Percentiles rank a stretch among this genome's conserved stretches.
Conservation (phyloP, 92 coral and sea anemone species). For the Zoanthus sansibaricus region DNA sequence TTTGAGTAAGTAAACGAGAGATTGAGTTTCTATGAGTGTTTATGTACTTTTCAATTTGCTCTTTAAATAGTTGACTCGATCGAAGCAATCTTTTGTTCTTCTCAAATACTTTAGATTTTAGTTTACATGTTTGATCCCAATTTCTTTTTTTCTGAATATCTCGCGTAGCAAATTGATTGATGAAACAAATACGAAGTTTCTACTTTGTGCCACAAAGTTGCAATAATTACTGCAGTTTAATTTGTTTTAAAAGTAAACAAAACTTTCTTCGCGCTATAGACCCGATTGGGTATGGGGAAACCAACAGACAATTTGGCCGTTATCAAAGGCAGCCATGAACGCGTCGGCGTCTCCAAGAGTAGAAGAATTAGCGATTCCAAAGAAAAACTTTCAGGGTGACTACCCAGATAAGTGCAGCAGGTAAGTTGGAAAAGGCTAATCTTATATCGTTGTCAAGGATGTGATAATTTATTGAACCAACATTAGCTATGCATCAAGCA, state of each 20-base stretch:
- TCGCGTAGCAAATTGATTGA: background rate
- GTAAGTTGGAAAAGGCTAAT: slow-evolving; percentile 55
- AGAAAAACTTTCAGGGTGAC: slow-evolving; percentile 79
- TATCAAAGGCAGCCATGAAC: slow-evolving; percentile 69
- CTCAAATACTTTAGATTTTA: no score
- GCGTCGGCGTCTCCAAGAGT: slow-evolving; percentile 76
- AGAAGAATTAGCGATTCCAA: slow-evolving; percentile 82
- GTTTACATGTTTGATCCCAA: background rate
- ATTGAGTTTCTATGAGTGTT: background rate
- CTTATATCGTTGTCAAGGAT: slow-evolving; percentile 24
- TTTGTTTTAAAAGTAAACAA: background rate
- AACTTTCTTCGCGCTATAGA: slow-evolving; percentile 57
- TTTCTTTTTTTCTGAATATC: background rate
- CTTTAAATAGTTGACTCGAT: background rate
- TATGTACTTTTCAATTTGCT: background rate
- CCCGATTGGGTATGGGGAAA: slow-evolving; percentile 84
- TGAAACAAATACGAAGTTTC: background rate
- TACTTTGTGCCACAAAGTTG: background rate
- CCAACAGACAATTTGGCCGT: slow-evolving; percentile 85
- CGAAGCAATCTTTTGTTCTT: background rate
- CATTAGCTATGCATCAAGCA: no score
- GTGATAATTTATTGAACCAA: background rate
- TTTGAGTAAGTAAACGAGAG: slow-evolving; percentile 71
- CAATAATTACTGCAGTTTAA: background rate
- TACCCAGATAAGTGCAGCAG: slow-evolving; percentile 79